Conservation (phyloP, 2,888 invertebrate genomes). For the Tromatobia lineatoria region DNA sequence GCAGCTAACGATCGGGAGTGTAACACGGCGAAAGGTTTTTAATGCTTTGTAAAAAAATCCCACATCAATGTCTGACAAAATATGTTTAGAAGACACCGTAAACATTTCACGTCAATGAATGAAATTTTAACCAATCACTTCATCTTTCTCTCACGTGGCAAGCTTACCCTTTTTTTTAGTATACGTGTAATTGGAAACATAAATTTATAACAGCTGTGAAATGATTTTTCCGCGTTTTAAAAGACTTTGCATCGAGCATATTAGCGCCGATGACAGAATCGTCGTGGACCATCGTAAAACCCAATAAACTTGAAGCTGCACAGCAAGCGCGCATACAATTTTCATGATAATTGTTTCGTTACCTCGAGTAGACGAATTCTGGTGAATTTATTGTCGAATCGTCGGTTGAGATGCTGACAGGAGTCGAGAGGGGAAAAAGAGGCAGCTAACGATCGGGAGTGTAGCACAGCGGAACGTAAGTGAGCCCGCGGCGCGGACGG, state of each 20-base stretch:
- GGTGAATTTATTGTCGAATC: conserved; percentile 50
- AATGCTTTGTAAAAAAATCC: no score
- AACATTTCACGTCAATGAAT: no score
- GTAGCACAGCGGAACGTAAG: conserved; percentile 18
- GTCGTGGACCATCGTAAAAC: background rate
- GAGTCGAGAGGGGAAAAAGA: conserved; percentile 36
- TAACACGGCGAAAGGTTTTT: conserved; percentile 11
- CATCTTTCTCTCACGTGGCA: no score
- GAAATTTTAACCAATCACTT: no score
- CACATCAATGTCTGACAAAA: no score
- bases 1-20: conserved; percentile 61
- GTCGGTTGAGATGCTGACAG: conserved; percentile 35
- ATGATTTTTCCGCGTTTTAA: no score
- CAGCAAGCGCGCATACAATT: background rate
- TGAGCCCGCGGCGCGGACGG: conserved; percentile 56
- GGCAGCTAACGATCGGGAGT: conserved; percentile 62
- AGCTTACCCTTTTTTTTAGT: no score
- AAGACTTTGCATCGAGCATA: no score
- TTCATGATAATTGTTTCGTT: conserved; percentile 41
- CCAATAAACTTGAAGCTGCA: background rate
- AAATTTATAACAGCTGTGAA: no score
- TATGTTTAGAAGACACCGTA: no score
- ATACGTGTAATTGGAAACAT: no score
- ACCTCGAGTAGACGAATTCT: conserved; percentile 19
- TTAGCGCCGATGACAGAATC: background rate